These are phyloP conservation scores for Ataeniobius toweri DNA, from an alignment of 2,797 vertebrate species.

Conservation along the genomic window DNA sequence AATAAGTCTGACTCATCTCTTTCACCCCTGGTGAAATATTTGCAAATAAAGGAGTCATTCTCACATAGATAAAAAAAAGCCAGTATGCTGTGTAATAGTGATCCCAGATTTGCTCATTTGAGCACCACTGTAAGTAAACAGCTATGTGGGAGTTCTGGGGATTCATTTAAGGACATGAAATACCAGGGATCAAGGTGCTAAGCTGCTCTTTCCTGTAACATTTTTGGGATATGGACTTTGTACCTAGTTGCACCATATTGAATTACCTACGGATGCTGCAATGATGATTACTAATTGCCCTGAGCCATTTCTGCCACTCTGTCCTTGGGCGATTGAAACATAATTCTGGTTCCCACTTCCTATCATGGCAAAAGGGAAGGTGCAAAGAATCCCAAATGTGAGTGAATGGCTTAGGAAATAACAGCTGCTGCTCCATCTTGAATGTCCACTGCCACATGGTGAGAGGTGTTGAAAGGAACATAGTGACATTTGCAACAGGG, in stretches of 20 bases:
- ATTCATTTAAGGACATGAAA: conserved; percentile 23
- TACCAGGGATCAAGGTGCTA: conserved; percentile 14
- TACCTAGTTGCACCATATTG: conserved; percentile 40
- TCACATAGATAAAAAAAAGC: conserved; percentile 23
- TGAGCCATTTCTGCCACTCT: conserved; percentile 25
- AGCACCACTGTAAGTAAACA: conserved; percentile 18
- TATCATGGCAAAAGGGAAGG: conserved; percentile 40
- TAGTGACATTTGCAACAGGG: conserved; percentile 77
- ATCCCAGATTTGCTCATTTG: conserved; percentile 14
- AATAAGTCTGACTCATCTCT: conserved; percentile 51
- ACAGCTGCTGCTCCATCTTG: conserved; percentile 78
- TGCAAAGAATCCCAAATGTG: conserved; percentile 70
- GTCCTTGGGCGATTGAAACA: conserved; percentile 52
- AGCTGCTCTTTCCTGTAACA: conserved; percentile 21
- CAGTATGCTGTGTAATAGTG: conserved; percentile 28
- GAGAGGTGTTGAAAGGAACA: conserved; percentile 66
- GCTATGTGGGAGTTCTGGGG: conserved; percentile 8
- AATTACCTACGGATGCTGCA: conserved; percentile 34
- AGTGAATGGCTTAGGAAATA: conserved; percentile 65
- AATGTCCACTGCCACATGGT: conserved; percentile 64
- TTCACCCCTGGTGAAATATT: conserved; percentile 49
- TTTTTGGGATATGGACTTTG: conserved; percentile 7
- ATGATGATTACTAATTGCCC: conserved; percentile 12
- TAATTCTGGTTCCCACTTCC: conserved; percentile 39
- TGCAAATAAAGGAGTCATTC: conserved; percentile 36